phyloP scores from a whole-genome alignment of 2,888 invertebrate genomes.

The Antheraea yamamai region DNA sequence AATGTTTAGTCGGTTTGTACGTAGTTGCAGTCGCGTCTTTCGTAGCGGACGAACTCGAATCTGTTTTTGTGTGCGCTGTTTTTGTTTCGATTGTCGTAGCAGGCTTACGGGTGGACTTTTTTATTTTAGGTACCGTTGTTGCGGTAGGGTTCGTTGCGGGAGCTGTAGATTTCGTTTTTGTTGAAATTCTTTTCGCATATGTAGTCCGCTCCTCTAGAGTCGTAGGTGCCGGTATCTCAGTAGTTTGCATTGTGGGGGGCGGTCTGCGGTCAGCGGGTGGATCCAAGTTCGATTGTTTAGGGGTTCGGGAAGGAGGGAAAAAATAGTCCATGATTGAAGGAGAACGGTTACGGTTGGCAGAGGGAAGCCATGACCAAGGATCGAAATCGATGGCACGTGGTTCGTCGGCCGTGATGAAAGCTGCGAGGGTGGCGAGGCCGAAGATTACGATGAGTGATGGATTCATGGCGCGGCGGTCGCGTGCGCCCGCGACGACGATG shows the following conservation, averaged over 20 bases:
- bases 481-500: constrained; percentile 74
- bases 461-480: constrained; percentile 72
- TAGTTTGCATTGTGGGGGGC: constrained; percentile 51
- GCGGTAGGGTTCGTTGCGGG: constrained; percentile 64
- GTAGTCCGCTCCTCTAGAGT: constrained; percentile 70
- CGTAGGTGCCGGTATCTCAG: constrained; percentile 61
- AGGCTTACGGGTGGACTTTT: constrained; percentile 66
- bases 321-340: constrained; percentile 79
- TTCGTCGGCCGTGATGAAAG: constrained; percentile 52
- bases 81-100: constrained; percentile 62
- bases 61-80: constrained; percentile 63
- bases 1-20: constrained; percentile 75
- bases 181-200: constrained; percentile 65
- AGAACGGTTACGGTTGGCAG: constrained; percentile 64
- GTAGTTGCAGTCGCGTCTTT: constrained; percentile 62
- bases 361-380: constrained; percentile 77
- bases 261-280: constrained; percentile 70
- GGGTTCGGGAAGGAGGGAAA: constrained; percentile 78
- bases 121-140: constrained; percentile 64
- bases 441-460: constrained; percentile 63
- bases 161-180: constrained; percentile 68
- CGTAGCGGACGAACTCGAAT: constrained; percentile 50
- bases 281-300: constrained; percentile 73
- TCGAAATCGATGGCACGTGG: constrained; percentile 72
- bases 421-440: constrained; percentile 67